Evolutionary conservation across 2,113 vertebrate species (phyloP).

Genomic region (Circaetus gallicus): DNA sequence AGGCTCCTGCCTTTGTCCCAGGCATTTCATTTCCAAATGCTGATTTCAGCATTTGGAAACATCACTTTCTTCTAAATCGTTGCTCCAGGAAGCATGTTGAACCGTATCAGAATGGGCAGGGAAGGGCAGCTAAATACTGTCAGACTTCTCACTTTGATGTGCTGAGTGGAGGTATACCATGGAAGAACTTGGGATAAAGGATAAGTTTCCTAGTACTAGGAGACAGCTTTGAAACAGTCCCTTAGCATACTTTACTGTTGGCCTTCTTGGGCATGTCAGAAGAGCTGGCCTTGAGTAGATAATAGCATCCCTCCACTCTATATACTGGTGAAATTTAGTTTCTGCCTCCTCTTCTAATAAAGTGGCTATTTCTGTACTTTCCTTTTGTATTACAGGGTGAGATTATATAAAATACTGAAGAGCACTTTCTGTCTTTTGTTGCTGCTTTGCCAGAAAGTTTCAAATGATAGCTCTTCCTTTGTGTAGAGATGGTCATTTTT

Average conservation of each 20-base stretch:
- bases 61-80: neutral
- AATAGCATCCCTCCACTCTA: neutral
- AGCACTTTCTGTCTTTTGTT: neutral
- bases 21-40: neutral
- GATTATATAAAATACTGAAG: neutral
- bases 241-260: neutral
- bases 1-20: neutral
- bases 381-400: neutral
- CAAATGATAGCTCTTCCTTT: neutral
- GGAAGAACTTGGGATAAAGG: neutral
- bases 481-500: neutral
- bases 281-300: neutral
- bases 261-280: neutral
- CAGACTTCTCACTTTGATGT: neutral
- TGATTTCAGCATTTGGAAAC: neutral
- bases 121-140: neutral
- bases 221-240: neutral
- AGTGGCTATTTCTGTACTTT: neutral
- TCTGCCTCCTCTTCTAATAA: neutral
- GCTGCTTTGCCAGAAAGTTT: neutral
- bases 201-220: neutral
- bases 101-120: neutral
- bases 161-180: neutral
- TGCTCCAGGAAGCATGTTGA: neutral
- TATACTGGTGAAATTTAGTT: neutral